A percentile compares a stretch with the other conserved stretches of the same genome.
phyloP scores from a whole-genome alignment of 2,797 vertebrate genomes.

The Cryptoprocta ferox region DNA sequence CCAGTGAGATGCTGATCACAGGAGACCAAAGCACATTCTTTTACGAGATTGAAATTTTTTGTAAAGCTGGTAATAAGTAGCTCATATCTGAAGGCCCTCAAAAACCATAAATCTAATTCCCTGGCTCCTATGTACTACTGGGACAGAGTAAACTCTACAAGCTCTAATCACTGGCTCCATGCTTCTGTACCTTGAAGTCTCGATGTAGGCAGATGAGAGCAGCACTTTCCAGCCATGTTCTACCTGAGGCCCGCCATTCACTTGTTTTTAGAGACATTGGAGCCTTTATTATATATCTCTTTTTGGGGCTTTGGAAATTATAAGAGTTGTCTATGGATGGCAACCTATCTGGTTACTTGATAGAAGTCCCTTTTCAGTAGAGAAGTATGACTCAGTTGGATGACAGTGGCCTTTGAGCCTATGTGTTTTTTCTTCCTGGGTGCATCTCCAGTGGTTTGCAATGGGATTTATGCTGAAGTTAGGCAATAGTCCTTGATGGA shows the following conservation, averaged over 20 bases:
- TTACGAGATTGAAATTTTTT: neutral
- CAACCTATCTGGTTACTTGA: neutral
- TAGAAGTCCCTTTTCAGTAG: neutral
- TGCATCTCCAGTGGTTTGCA: neutral
- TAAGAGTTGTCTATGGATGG: neutral
- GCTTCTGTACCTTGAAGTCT: neutral
- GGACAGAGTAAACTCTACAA: neutral
- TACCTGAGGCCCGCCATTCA: neutral
- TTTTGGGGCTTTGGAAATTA: neutral
- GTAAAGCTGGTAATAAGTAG: neutral
- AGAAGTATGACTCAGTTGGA: neutral
- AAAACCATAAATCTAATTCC: neutral
- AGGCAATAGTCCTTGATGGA: neutral
- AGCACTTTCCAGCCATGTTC: neutral
- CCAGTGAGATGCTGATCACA: neutral
- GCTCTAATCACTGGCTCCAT: neutral
- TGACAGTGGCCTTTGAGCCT: neutral
- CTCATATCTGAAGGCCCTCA: neutral
- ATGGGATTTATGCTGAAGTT: neutral
- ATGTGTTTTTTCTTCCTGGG: neutral
- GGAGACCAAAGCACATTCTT: neutral
- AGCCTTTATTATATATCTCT: neutral
- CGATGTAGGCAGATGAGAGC: neutral
- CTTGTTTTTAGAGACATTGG: neutral
- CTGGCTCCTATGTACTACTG: neutral